Conservation (phyloP, 2,797 vertebrate genomes). For the Mormyrus hasselquistii region DNA sequence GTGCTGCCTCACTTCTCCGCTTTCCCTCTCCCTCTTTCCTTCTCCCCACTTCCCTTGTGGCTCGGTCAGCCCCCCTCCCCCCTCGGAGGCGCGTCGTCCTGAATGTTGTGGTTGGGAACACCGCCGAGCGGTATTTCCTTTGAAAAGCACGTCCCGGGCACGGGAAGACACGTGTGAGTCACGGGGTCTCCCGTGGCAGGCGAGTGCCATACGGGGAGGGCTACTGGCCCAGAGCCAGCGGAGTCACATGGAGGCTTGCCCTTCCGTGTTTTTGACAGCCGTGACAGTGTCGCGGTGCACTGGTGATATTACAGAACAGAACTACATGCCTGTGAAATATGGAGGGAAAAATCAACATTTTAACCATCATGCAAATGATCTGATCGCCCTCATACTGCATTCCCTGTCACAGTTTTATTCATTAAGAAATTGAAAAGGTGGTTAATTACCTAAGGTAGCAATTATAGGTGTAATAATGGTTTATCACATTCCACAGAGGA, state of each 20-base stretch:
- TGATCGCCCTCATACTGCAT: background rate
- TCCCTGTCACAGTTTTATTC: background rate
- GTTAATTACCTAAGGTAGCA: constrained; percentile 8
- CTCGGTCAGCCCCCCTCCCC: constrained; percentile 15
- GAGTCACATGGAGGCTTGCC: background rate
- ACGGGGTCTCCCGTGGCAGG: background rate
- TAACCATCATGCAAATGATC: background rate
- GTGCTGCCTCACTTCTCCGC: constrained; percentile 8
- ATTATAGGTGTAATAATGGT: background rate
- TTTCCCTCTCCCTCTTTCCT: constrained; percentile 23
- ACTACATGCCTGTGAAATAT: background rate
- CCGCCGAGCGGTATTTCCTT: background rate
- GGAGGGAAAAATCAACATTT: constrained; percentile 7
- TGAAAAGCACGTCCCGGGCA: background rate
- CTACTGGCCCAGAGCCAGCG: background rate
- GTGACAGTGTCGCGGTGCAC: background rate
- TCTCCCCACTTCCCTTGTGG: constrained; percentile 30
- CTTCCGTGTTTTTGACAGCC: background rate
- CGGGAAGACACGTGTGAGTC: background rate
- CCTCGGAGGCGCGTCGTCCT: background rate
- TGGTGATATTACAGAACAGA: background rate
- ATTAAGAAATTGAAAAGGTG: background rate
- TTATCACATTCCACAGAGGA: background rate
- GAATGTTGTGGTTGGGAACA: background rate
- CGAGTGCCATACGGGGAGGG: constrained; percentile 6